These are phyloP conservation scores for Ramphastos sulfuratus DNA, from an alignment of 2,113 vertebrate species.

Conservation along the genomic window DNA sequence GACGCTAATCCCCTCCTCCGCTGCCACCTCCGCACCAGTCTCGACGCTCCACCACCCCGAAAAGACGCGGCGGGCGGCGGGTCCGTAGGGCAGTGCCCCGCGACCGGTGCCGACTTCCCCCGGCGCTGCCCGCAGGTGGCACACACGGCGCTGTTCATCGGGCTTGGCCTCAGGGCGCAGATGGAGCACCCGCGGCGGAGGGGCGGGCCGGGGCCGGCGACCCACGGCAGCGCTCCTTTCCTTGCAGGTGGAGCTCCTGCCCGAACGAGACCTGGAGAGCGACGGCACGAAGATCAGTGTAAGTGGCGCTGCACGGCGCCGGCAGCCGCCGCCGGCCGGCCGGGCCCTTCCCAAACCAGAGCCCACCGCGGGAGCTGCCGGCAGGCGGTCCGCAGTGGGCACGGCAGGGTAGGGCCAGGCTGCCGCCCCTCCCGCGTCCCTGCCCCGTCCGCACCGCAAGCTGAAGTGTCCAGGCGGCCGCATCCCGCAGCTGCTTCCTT, in stretches of 20 bases:
- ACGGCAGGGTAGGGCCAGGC: too few species aligned
- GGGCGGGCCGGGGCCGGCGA: neutral
- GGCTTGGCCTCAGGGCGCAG: neutral
- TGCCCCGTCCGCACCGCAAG: accelerated
- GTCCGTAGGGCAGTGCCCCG: accelerated
- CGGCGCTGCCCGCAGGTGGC: constrained; percentile 27
- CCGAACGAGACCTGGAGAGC: constrained; percentile 76
- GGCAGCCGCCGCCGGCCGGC: neutral
- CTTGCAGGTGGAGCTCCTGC: constrained; percentile 75
- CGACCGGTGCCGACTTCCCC: neutral
- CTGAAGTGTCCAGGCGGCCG: neutral
- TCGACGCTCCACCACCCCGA: too few species aligned
- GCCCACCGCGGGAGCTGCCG: neutral
- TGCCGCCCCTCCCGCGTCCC: neutral
- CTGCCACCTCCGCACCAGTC: neutral
- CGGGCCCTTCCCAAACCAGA: too few species aligned
- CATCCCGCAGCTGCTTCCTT: neutral
- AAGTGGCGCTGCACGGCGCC: constrained; percentile 45
- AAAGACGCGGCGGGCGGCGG: too few species aligned
- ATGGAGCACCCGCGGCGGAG: neutral
- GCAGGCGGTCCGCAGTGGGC: neutral
- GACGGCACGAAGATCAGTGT: constrained; percentile 83
- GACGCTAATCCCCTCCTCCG: neutral
- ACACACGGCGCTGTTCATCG: neutral
- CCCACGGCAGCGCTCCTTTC: neutral